These are phyloP conservation scores for Hycleus phaleratus DNA, from an alignment of 1,140 invertebrate species.

Conservation along the genomic window DNA sequence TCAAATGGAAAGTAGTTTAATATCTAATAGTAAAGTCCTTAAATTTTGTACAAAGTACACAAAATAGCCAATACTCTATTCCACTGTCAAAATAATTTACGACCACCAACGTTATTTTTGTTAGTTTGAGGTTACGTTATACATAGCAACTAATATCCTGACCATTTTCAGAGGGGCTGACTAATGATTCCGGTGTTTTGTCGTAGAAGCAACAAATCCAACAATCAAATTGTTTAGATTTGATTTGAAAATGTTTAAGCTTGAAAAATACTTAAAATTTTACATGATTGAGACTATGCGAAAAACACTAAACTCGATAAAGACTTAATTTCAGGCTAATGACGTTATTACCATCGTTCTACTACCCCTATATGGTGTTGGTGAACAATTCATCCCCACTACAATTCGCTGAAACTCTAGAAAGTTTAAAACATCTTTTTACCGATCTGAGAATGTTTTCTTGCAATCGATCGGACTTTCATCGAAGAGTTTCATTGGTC, in stretches of 20 bases:
- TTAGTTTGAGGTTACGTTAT: slow-evolving; percentile 36
- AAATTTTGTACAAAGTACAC: slow-evolving; percentile 16
- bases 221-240: slow-evolving; percentile 25
- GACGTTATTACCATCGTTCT: no score
- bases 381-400: no score
- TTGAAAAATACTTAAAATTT: no score
- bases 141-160: slow-evolving; percentile 39
- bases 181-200: slow-evolving; percentile 41
- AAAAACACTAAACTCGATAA: no score
- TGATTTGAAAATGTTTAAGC: slow-evolving; percentile 14
- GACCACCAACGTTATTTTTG: slow-evolving; percentile 37
- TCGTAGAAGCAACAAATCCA: slow-evolving; percentile 31
- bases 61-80: slow-evolving; percentile 32
- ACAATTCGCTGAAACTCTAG: no score
- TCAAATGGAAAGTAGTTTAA: slow-evolving; percentile 28
- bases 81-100: slow-evolving; percentile 40
- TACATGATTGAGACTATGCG: no score
- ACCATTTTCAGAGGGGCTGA: slow-evolving; percentile 33
- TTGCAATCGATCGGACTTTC: slow-evolving; percentile 35
- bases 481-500: slow-evolving; percentile 31
- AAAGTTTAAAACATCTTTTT: slow-evolving; percentile 39
- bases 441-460: slow-evolving; percentile 41
- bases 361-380: no score
- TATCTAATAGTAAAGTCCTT: slow-evolving; percentile 2
- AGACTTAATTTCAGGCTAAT: no score